A percentile compares a stretch with the other conserved stretches of the same genome.
Evolutionary conservation across 2,797 vertebrate genomes (phyloP).

Genomic region (Muscicapa comitata): DNA sequence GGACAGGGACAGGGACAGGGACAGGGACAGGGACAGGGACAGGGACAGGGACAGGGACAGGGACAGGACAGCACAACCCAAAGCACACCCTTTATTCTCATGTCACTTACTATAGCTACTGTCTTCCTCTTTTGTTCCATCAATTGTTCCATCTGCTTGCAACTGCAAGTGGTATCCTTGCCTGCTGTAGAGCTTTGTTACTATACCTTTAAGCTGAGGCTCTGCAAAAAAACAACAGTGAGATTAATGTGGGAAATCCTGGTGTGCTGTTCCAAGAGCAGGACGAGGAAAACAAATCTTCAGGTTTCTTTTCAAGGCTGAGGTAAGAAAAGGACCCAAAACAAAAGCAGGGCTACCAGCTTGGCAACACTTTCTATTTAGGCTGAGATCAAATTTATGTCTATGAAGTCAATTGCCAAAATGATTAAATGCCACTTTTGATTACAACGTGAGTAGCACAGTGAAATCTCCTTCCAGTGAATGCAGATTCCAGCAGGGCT

Average conservation of each 20-base stretch:
- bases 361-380: background rate
- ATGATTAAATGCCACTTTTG: constrained; percentile 41
- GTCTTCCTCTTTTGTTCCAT: constrained; percentile 98
- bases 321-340: background rate
- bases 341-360: background rate
- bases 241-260: constrained; percentile 55
- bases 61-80: constrained; percentile 6
- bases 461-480: background rate
- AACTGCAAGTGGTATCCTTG: constrained; percentile 99
- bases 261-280: background rate
- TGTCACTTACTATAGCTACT: constrained; percentile 92
- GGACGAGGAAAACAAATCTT: background rate
- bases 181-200: constrained; percentile 98
- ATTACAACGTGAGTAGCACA: background rate
- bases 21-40: background rate
- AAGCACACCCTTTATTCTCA: constrained; percentile 1
- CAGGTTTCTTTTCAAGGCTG: background rate
- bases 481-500: background rate
- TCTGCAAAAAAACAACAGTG: constrained; percentile 80
- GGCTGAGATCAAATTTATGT: background rate
- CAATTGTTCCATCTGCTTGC: constrained; percentile 98
- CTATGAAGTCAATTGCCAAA: constrained; percentile 8
- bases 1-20: background rate
- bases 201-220: constrained; percentile 99
- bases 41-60: background rate